Evolutionary conservation across 37 sponge, comb jelly and placozoan species (phyloP).

Genomic region (Geodia barretti): DNA sequence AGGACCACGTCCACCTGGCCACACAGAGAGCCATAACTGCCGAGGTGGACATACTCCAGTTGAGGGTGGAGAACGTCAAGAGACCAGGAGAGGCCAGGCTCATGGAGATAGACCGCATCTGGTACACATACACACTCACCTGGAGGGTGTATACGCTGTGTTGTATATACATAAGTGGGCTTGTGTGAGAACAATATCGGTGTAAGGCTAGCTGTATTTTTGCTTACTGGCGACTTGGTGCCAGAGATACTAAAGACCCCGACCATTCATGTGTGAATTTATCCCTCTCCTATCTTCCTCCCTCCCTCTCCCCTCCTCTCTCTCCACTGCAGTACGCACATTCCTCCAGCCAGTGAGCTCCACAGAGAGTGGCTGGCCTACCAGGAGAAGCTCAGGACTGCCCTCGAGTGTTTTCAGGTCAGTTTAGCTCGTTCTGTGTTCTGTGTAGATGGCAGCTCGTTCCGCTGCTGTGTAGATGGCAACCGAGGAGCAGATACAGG

Average conservation of each 20-base stretch:
- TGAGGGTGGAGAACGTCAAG: constrained; percentile 12
- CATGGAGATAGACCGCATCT: constrained; percentile 26
- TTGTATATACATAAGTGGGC: not conserved
- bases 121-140: constrained; percentile 14
- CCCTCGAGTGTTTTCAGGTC: constrained; percentile 35
- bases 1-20: not conserved
- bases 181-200: not conserved
- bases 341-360: constrained; percentile 30
- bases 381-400: constrained; percentile 32
- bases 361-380: constrained; percentile 29
- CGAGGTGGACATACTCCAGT: constrained; percentile 37
- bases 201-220: not conserved
- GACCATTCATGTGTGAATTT: not conserved
- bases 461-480: constrained; percentile 10
- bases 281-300: not conserved
- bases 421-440: too few relatives aligned
- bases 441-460: too few relatives aligned
- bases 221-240: not conserved
- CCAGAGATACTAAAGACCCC: not conserved
- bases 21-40: constrained; percentile 28
- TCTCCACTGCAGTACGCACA: not conserved
- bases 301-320: constrained; percentile 5
- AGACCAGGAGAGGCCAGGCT: constrained; percentile 20
- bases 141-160: not conserved
- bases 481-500: constrained; percentile 30